These are phyloP conservation scores for Cyprinodon brontotheroides DNA, from an alignment of 2,113 vertebrate species.

Conservation along the genomic window DNA sequence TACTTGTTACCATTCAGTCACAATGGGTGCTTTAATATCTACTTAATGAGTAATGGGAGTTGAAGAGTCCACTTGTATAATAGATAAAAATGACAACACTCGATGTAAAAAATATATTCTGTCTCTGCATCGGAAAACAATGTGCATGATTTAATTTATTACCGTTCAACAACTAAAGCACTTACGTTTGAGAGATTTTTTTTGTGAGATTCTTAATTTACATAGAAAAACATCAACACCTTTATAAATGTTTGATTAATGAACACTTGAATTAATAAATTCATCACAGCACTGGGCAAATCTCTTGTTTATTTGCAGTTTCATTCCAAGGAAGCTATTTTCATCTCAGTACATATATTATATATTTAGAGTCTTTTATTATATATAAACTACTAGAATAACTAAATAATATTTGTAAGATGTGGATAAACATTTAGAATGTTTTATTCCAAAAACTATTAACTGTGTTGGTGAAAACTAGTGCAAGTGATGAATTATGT, in stretches of 20 bases:
- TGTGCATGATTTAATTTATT: slow-evolving; percentile 12
- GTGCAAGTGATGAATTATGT: no score
- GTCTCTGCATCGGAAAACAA: slow-evolving; percentile 18
- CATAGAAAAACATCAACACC: background rate
- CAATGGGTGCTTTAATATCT: slow-evolving; percentile 55
- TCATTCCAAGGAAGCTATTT: background rate
- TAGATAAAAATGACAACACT: slow-evolving; percentile 28
- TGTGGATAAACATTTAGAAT: no score
- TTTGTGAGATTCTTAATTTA: background rate
- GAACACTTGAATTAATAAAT: background rate
- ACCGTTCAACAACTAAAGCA: slow-evolving; percentile 21
- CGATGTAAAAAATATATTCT: slow-evolving; percentile 31
- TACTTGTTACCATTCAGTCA: slow-evolving; percentile 20
- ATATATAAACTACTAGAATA: background rate
- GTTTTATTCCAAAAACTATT: no score
- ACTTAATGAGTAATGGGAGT: slow-evolving; percentile 31
- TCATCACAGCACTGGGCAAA: background rate
- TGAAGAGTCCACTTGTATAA: slow-evolving; percentile 20
- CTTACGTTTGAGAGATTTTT: background rate
- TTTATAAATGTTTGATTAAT: slow-evolving; percentile 14
- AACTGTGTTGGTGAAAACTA: no score
- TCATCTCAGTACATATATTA: background rate
- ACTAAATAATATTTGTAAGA: background rate
- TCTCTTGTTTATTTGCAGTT: background rate
- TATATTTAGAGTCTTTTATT: background rate